Conservation (phyloP, 2,797 vertebrate genomes). For the Clarias pachynema region DNA sequence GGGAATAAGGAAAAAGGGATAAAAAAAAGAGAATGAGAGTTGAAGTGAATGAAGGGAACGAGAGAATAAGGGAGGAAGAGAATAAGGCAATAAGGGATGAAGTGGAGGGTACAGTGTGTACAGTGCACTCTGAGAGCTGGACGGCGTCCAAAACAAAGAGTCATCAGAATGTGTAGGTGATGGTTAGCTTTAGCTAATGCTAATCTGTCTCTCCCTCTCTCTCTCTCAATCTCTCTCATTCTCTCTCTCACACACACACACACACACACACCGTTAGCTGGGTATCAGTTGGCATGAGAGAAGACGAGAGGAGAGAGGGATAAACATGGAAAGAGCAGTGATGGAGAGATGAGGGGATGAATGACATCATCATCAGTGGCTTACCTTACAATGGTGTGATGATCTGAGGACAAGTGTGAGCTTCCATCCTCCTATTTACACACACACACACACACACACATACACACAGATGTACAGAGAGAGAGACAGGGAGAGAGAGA, state of each 20-base stretch:
- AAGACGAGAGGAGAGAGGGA: not conserved
- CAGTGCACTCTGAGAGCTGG: not conserved
- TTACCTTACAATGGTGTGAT: constrained; percentile 28
- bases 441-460: constrained; percentile 2
- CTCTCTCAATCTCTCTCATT: not conserved
- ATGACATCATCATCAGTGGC: constrained; percentile 27
- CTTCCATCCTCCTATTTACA: constrained; percentile 29
- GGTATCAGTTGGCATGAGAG: not conserved
- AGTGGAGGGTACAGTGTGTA: not conserved
- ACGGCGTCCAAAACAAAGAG: constrained; percentile 4
- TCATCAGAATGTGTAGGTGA: constrained; percentile 5
- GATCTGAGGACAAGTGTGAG: constrained; percentile 11
- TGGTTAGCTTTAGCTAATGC: constrained; percentile 34
- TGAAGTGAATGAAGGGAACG: not conserved
- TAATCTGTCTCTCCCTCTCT: constrained; percentile 6
- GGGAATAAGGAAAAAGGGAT: constrained; percentile 81
- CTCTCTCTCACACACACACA: not conserved
- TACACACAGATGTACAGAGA: not conserved
- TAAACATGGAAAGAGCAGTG: not conserved
- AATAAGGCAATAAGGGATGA: not conserved
- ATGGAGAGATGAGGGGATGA: not conserved
- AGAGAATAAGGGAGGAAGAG: not conserved
- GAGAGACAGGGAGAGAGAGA: not conserved
- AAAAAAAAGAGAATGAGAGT: constrained; percentile 53
- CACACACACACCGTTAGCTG: not conserved